Conservation (phyloP, 2,113 vertebrate species). For the Hypomesus transpacificus region DNA sequence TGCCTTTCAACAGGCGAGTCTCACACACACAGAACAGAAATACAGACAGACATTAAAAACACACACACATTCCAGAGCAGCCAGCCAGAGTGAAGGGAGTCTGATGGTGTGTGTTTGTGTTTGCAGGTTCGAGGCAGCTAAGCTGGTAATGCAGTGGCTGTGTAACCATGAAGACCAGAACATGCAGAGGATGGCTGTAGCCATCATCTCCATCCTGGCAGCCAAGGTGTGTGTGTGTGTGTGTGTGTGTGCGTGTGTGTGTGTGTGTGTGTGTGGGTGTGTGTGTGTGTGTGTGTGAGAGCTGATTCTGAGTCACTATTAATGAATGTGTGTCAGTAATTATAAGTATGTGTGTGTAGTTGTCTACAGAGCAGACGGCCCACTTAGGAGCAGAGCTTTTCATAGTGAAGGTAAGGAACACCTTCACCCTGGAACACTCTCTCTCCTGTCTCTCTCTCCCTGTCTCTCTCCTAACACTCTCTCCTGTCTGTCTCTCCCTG, state of each 20-base stretch:
- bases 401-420: conserved; percentile 94
- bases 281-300: conserved; percentile 26
- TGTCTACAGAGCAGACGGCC: conserved; percentile 97
- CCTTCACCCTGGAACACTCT: neutral
- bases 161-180: conserved; percentile 99
- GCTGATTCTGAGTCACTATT: too few relatives aligned
- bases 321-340: too few relatives aligned
- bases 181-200: conserved; percentile 99
- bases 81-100: neutral
- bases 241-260: neutral
- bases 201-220: conserved; percentile 97
- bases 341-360: conserved; percentile 67
- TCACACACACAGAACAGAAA: neutral
- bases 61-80: too few relatives aligned
- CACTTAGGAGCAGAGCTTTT: conserved; percentile 94
- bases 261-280: neutral
- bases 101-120: neutral
- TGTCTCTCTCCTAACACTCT: neutral
- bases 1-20: conserved; percentile 93
- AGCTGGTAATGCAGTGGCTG: conserved; percentile 99
- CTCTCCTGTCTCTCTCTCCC: neutral
- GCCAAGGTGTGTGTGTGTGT: conserved; percentile 81
- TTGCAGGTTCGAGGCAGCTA: conserved; percentile 94
- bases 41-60: neutral
- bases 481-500: conserved; percentile 4